Conservation (phyloP, 1,140 invertebrate species). For the Sycophaga agraensis region DNA sequence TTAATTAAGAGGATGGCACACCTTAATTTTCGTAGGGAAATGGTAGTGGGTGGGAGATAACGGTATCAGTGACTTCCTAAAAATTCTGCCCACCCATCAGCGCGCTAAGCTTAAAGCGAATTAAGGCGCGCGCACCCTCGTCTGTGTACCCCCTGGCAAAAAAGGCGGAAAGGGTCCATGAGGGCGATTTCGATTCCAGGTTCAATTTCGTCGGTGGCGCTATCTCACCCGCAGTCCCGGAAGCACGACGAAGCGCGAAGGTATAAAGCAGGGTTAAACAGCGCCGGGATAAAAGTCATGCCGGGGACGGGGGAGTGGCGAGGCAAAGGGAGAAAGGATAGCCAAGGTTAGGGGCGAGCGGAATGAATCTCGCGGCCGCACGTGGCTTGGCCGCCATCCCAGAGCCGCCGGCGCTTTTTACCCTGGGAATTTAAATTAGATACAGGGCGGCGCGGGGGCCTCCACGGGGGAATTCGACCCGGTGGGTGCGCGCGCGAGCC, state of each 20-base stretch:
- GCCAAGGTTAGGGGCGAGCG: background rate
- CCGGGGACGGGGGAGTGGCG: background rate
- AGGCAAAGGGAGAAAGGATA: background rate
- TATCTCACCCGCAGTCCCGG: background rate
- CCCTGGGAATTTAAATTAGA: conserved; percentile 26
- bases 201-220: background rate
- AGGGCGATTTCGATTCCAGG: conserved; percentile 2
- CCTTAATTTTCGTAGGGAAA: too few species aligned
- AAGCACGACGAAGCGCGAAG: background rate
- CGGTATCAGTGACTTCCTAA: too few species aligned
- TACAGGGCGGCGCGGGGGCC: conserved; percentile 1
- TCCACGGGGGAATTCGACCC: too few species aligned
- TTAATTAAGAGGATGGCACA: too few species aligned
- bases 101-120: too few species aligned
- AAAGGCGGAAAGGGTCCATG: too few species aligned
- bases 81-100: too few species aligned
- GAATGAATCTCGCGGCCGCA: conserved; percentile 27
- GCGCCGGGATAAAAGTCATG: background rate
- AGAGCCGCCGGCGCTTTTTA: conserved; percentile 10
- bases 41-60: too few species aligned
- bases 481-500: too few species aligned
- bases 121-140: too few species aligned
- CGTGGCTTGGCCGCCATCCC: conserved; percentile 13
- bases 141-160: too few species aligned
- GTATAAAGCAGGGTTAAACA: conserved; percentile 7